Evolutionary conservation across 2,797 vertebrate species (phyloP), one percentile per base, ranked within the genome.

Genomic region (Anguilla pacifica): DNA sequence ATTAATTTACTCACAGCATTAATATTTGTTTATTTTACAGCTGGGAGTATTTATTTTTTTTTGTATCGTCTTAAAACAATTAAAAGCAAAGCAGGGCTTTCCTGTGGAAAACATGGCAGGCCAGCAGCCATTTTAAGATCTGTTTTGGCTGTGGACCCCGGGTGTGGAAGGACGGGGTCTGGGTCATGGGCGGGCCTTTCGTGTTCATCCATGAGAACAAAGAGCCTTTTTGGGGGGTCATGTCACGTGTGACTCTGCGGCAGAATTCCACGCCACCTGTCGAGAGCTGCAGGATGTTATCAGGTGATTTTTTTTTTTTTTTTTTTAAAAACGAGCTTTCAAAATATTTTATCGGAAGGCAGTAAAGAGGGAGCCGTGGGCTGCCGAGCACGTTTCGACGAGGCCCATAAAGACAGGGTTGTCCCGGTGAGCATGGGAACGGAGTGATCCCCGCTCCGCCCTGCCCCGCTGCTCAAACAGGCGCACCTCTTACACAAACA

Each of bases 271-370:
- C 13, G 13, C 35, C 74, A 79, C 39, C 74, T 79, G 74, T 17
- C 15, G 31, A 46, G 17, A 4, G 9, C 9, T 31, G 70, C 31
- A 46, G 46, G 74, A 79, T 46, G 74, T 79, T 46, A 79, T 79
- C 39, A 19, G 74, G 39, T 79, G 22, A 19, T 79, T 39, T 39
- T 39, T 39, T 39, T 39, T 39, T 39, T 39, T 39, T 35, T 35
- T 35, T 35, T 35, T 35, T 79, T 2, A 74, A 46, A 67, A 79
- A 39, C 46, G 74, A 1, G 28, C 74, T 79, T 46, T 79, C 74
- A 22, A 19, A 79, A 79, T 79, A 79, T 79, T 79, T 79, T 46
- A 79, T 46, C 22, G 74, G 74, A 79, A 79, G 22, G 74, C 74
- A 46, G 74, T 46, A 79, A 46, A 74, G 46, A 39, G 2, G 74